These are phyloP conservation scores for Melipona bicolor DNA, from an alignment of 2,888 invertebrate genomes.

Conservation along the genomic window DNA sequence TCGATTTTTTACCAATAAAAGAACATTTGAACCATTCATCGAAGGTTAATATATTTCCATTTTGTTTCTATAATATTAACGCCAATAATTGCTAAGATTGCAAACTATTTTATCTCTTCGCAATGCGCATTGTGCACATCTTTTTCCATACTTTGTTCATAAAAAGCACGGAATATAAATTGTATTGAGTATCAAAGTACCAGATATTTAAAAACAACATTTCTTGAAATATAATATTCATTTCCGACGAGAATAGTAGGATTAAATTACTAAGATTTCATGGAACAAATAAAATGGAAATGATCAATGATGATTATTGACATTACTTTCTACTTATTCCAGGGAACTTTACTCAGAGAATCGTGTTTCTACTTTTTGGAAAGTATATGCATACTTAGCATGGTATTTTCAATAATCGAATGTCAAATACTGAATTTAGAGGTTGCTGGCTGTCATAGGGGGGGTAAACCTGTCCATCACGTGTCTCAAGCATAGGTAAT, in stretches of 20 bases:
- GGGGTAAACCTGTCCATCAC: conserved; percentile 20
- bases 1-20: not conserved
- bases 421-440: not conserved
- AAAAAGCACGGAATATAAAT: no score
- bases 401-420: not conserved
- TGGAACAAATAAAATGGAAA: not conserved
- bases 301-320: not conserved
- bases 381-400: no score
- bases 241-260: no score
- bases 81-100: not conserved
- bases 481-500: conserved; percentile 22
- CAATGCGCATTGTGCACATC: no score
- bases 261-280: not conserved
- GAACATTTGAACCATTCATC: not conserved
- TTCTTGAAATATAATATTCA: no score
- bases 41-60: not conserved
- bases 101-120: not conserved
- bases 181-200: no score
- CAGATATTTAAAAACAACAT: no score
- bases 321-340: not conserved
- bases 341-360: not conserved
- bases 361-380: not conserved
- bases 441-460: not conserved
- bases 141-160: no score
- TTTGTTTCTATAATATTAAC: not conserved